Base-by-base conservation (phyloP, 1,140 invertebrate genomes). In the Homarus americanus region DNA sequence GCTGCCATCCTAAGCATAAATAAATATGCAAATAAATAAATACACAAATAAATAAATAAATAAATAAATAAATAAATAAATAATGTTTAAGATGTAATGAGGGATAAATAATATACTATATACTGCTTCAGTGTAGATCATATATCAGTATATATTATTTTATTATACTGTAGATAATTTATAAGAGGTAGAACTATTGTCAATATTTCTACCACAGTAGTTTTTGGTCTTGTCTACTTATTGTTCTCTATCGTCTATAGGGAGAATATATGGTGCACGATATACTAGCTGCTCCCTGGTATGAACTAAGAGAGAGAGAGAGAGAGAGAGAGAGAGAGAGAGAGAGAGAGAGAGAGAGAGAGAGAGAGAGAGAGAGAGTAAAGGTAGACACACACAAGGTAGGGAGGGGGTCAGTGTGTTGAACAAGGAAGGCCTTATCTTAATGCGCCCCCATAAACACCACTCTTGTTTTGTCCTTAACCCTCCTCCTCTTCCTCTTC, bases 281-380 rank as follows among this genome's bases (percentile, higher is more conserved):
- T n/a, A n/a, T n/a, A n/a, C n/a, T n/a, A n/a, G n/a, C n/a, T n/a
- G n/a, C n/a, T n/a, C n/a, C n/a, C n/a, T n/a, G n/a, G n/a, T n/a
- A n/a, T n/a, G n/a, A 20, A 32, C 1, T 28, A n/a, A 69, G 63
- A 69, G 63, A 69, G 63, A 69, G 63, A 69, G 63, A 69, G n/a
- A 32, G 73, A 76, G 36, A 41, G 72, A 40, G 72, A 36, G 36
- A 73, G 72, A 40, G 32, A 34, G 36, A 40, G 72, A 73, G 32
- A 40, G 72, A 73, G 36, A 73, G 72, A 73, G 20, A 34, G 72
- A 40, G 72, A 73, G 36, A 40, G 36, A 40, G 73, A 76, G 40
- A 76, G 73, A 76, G 40, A 41, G 73, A 76, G 73, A 76, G 73
- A 76, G 36, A 41, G 24, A 34, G 72, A 73, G 72, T 32, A n/a